Percentiles rank a stretch among this genome's conserved stretches.
phyloP scores from a whole-genome alignment of 2,113 vertebrate species.

The Hystrix brachyura region DNA sequence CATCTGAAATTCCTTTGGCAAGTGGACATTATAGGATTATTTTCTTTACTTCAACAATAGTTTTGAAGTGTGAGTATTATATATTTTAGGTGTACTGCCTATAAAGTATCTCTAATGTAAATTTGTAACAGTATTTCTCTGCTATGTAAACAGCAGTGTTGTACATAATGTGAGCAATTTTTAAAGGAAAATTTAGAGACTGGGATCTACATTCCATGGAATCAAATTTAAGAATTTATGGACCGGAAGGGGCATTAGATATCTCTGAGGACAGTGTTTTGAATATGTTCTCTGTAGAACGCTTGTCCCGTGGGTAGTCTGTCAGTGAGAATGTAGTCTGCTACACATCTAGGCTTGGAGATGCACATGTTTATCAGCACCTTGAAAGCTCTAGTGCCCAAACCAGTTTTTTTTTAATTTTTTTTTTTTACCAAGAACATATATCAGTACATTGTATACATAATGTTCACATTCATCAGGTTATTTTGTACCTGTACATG shows the following conservation, averaged over 20 bases:
- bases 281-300: neutral
- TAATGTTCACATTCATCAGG: too few relatives aligned
- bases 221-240: neutral
- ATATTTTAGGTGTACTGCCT: constrained; percentile 8
- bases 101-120: constrained; percentile 2
- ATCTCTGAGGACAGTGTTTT: neutral
- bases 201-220: neutral
- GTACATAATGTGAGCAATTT: neutral
- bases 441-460: too few relatives aligned
- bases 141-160: neutral
- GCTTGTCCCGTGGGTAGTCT: neutral
- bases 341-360: neutral
- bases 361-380: neutral
- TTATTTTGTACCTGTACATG: too few relatives aligned
- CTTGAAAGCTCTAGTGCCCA: neutral
- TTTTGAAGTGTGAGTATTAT: neutral
- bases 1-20: neutral
- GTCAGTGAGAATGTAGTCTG: neutral
- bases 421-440: too few relatives aligned
- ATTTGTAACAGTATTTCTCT: neutral
- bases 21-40: neutral
- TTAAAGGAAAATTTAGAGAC: constrained; percentile 28
- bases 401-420: neutral
- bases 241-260: neutral
- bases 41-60: neutral